Evolutionary conservation across 2,113 vertebrate species (phyloP).

Genomic region (Microcebus lehilahytsara): DNA sequence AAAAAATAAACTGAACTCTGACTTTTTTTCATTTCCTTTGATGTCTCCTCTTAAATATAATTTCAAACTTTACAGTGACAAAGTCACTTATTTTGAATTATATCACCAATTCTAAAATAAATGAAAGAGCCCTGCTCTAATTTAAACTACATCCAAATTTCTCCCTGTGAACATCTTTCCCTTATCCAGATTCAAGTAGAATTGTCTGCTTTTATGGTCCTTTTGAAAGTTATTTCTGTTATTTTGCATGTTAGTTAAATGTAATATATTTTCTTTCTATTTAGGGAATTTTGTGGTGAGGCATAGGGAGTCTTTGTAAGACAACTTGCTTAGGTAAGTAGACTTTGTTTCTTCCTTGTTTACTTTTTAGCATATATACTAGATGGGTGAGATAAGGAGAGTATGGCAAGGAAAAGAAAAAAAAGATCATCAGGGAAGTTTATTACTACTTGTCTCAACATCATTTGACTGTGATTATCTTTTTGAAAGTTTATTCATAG

Average conservation of each 20-base stretch:
- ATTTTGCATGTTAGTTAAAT: not conserved
- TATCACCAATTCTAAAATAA: slow-evolving; percentile 31
- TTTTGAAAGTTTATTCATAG: slow-evolving; percentile 1
- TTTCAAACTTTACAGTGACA: slow-evolving; percentile 4
- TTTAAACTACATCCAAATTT: not conserved
- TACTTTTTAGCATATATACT: not conserved
- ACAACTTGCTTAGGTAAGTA: not conserved
- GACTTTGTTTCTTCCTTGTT: not conserved
- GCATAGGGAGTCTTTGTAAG: not conserved
- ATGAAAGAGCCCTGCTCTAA: not conserved
- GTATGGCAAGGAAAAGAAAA: not conserved
- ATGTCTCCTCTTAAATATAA: not conserved
- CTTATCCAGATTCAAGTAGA: not conserved
- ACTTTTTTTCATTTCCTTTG: not conserved
- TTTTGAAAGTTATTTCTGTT: not conserved
- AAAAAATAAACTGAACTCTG: not conserved
- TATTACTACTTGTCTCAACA: not conserved
- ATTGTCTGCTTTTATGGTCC: slow-evolving; percentile 3
- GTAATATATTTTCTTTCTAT: not conserved
- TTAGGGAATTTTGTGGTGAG: not conserved
- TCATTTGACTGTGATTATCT: not conserved
- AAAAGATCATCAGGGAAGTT: not conserved
- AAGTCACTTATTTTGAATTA: slow-evolving; percentile 31
- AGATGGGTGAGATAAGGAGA: not conserved
- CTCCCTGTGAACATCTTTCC: not conserved